Base-by-base conservation (phyloP, 2,888 invertebrate genomes). In the Caenorhabditis sulstoni region DNA sequence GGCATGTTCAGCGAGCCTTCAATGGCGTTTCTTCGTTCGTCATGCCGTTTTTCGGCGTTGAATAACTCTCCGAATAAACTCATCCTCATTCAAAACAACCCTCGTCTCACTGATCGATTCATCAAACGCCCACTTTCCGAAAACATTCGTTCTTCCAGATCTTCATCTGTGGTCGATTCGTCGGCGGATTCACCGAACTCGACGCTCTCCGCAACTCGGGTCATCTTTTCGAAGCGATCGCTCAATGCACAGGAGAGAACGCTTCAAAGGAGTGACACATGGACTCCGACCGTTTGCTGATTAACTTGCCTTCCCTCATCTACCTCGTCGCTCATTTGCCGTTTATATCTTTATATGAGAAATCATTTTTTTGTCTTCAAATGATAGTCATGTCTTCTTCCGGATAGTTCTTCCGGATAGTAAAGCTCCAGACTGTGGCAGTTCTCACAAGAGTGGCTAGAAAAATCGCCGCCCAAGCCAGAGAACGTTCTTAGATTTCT, bases 141-240 rank as follows among this genome's bases (percentile, higher is more conserved):
- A 11, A n/a, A 12, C n/a, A 7, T 22, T 39, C 59, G 35, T 37
- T n/a, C 12, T 58, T 79, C 44, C 52, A 85, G 85, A 83, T 85
- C 59, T 85, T 85, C 79, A 83, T 85, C 23, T 85, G 85, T 47
- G 85, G 85, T 1, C 79, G 81, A 23, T 84, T 85, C 61, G 61
- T 85, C 29, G 85, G 85, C 29, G 88, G 89, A 16, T 89, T 68
- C 74, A 87, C 86, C 2, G 88, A 89, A 55, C 74, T 89, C 52
- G 75, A 83, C 7, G 81, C 79, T 18, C 83, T 89, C n/a, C 59
- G 76, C 23, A 81, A 87, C 57, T 70, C 84, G 23, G 82, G 83
- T 14, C 74, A 85, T 23, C 75, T 89, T 12, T 68, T 82, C 50
- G 81, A 85, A 39, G 76, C 71, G 4, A 73, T 88, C 37, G 77